phyloP scores from a whole-genome alignment of 2,113 vertebrate species.

The Eira barbara region DNA sequence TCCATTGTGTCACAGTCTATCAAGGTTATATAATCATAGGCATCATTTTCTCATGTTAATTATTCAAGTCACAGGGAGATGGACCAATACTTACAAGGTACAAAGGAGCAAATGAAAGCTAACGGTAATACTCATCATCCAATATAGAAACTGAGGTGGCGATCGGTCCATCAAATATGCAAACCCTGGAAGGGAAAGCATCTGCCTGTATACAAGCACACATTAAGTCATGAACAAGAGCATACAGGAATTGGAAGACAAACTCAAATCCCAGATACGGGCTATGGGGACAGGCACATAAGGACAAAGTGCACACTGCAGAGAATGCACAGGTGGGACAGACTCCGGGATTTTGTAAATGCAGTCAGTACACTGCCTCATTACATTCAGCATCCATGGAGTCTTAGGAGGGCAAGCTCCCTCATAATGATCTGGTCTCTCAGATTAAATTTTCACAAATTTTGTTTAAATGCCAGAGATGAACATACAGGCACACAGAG shows the following conservation, averaged over 20 bases:
- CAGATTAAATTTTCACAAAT: background rate
- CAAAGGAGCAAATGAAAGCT: constrained; percentile 25
- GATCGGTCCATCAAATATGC: background rate
- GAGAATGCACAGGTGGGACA: background rate
- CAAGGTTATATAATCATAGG: background rate
- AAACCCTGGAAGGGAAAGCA: background rate
- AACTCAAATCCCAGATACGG: constrained; percentile 33
- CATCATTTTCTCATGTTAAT: constrained; percentile 4
- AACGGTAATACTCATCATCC: background rate
- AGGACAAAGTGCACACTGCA: background rate
- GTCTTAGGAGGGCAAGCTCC: background rate
- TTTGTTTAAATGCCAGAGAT: constrained; percentile 3
- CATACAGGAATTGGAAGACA: background rate
- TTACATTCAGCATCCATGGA: background rate
- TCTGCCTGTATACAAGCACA: background rate
- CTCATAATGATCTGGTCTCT: background rate
- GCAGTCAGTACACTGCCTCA: background rate
- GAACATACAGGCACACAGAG: background rate
- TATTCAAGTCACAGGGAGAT: constrained; percentile 16
- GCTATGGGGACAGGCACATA: background rate
- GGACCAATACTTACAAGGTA: background rate
- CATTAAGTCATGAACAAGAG: constrained; percentile 16
- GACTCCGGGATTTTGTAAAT: background rate
- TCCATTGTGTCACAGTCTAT: background rate
- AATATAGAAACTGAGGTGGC: background rate